phyloP scores from a whole-genome alignment of 2,888 invertebrate species.

The Troides helena region DNA sequence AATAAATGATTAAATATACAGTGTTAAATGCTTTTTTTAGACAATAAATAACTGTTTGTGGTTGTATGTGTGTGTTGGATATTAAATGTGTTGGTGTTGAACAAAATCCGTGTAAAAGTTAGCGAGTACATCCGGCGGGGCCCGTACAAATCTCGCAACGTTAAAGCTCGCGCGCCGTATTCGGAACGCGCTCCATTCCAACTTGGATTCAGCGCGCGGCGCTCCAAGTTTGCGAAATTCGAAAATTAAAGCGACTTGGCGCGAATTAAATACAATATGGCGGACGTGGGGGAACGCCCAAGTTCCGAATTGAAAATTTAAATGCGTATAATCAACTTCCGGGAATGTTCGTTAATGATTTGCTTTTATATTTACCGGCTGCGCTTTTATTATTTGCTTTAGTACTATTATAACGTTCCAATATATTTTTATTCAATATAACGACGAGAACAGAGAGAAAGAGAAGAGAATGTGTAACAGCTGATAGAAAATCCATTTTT shows the following conservation, averaged over 20 bases:
- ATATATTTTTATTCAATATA: too few species aligned
- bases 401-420: too few species aligned
- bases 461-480: too few species aligned
- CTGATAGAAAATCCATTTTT: too few species aligned
- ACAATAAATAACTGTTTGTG: too few species aligned
- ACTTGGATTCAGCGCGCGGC: conserved; percentile 74
- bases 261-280: conserved; percentile 73
- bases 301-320: conserved; percentile 34
- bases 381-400: too few species aligned
- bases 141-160: conserved; percentile 47
- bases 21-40: too few species aligned
- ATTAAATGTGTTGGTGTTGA: too few species aligned
- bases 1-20: too few species aligned
- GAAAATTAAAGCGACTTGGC: conserved; percentile 74
- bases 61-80: too few species aligned
- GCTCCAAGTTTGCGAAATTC: conserved; percentile 73
- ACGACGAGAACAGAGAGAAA: too few species aligned
- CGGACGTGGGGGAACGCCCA: conserved; percentile 39
- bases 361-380: conserved; percentile 12
- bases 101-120: too few species aligned
- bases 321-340: conserved; percentile 30
- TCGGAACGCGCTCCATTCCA: conserved; percentile 71
- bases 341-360: conserved; percentile 25
- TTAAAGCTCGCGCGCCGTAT: conserved; percentile 73
- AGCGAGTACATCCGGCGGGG: background rate